phyloP scores from a whole-genome alignment of 2,888 invertebrate genomes.

The Tinea trinotella region DNA sequence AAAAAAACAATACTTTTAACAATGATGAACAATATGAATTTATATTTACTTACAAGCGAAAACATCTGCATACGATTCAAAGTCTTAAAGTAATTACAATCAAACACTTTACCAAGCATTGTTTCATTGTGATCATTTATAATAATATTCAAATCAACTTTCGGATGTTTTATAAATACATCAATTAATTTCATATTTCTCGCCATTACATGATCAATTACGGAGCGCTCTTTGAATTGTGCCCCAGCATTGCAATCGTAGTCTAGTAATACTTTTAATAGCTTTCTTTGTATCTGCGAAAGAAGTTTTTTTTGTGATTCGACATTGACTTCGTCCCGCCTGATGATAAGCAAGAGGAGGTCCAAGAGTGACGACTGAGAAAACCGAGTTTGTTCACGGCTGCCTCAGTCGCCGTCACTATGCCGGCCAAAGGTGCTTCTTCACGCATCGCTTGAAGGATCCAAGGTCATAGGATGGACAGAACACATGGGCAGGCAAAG shows the following conservation, averaged over 20 bases:
- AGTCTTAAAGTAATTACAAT: constrained; percentile 34
- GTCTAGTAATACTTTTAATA: constrained; percentile 30
- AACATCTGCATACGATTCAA: background rate
- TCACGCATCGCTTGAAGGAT: no score
- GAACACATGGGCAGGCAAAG: no score
- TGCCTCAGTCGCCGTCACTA: no score
- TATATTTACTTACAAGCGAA: background rate
- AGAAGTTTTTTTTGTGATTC: background rate
- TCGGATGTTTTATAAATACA: constrained; percentile 40
- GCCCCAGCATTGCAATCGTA: constrained; percentile 37
- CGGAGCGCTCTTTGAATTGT: constrained; percentile 42
- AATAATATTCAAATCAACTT: constrained; percentile 40
- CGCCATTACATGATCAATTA: constrained; percentile 40
- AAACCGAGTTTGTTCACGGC: no score
- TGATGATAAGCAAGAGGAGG: no score
- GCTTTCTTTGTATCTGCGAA: background rate
- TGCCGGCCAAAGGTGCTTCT: no score
- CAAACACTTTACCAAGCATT: constrained; percentile 48
- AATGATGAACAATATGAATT: no score
- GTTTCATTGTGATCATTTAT: constrained; percentile 47
- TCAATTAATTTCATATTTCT: constrained; percentile 36
- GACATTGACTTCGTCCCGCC: no score
- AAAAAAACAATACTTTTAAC: no score
- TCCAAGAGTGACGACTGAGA: no score
- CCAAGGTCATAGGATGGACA: no score